phyloP scores from a whole-genome alignment of 2,888 invertebrate species.

The Steromphala cineraria region DNA sequence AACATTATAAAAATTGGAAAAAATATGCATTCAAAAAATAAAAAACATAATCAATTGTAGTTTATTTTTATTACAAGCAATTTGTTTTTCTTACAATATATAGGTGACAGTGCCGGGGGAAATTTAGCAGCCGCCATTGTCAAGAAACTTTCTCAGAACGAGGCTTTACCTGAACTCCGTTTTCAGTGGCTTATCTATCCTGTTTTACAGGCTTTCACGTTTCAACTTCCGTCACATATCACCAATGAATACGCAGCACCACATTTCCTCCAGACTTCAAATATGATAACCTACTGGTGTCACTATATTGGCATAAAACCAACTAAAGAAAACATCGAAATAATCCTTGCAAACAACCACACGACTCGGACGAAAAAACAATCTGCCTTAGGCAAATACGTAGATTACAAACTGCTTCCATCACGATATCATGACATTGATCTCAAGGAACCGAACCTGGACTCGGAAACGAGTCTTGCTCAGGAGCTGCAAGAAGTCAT shows the following conservation, averaged over 20 bases:
- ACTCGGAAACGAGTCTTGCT: constrained; percentile 14
- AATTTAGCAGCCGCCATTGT: constrained; percentile 9
- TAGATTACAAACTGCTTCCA: constrained; percentile 28
- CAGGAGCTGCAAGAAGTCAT: constrained; percentile 31
- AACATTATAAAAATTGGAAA: too few species aligned
- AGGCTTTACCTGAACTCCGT: constrained; percentile 28
- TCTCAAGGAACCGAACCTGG: not conserved
- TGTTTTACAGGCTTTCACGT: constrained; percentile 68
- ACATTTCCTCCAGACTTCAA: constrained; percentile 16
- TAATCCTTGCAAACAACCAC: constrained; percentile 40
- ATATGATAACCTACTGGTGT: constrained; percentile 31
- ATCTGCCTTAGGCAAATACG: constrained; percentile 33
- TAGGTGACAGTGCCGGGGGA: constrained; percentile 12
- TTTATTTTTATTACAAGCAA: too few species aligned
- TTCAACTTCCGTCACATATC: constrained; percentile 55
- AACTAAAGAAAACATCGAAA: not conserved
- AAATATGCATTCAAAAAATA: too few species aligned
- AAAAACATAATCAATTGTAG: too few species aligned
- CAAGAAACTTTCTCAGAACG: not conserved
- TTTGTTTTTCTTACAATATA: not conserved
- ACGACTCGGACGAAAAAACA: constrained; percentile 33
- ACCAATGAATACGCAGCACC: not conserved
- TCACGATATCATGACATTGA: not conserved
- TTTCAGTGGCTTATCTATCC: constrained; percentile 63
- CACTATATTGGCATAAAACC: constrained; percentile 25